Percentiles rank a stretch among this genome's conserved stretches.
These are phyloP conservation scores for Anhinga rufa DNA, from an alignment of 2,113 vertebrate genomes.

Conservation along the genomic window DNA sequence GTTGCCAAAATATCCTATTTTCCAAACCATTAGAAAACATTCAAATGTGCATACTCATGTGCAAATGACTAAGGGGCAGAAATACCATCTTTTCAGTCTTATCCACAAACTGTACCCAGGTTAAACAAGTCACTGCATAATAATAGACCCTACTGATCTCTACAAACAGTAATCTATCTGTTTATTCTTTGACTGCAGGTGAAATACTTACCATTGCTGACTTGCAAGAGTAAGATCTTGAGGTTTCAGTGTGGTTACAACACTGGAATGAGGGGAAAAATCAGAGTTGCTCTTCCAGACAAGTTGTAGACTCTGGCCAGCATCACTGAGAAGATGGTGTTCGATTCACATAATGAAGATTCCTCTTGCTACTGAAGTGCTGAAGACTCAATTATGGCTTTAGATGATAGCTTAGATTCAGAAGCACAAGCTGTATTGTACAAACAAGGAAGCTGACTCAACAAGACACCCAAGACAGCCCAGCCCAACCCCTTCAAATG, in stretches of 20 bases:
- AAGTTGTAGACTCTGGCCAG: background rate
- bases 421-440: background rate
- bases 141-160: background rate
- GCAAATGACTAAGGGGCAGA: background rate
- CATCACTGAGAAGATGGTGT: background rate
- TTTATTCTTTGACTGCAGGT: background rate
- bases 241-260: background rate
- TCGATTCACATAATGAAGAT: background rate
- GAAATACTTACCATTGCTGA: background rate
- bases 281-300: background rate
- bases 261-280: background rate
- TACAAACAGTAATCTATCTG: background rate
- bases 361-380: background rate
- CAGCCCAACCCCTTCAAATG: conserved; percentile 22
- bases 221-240: background rate
- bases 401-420: conserved; percentile 23
- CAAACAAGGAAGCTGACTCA: conserved; percentile 32
- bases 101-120: background rate
- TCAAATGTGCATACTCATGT: accelerated
- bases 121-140: background rate
- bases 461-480: conserved; percentile 19
- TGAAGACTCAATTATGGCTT: conserved; percentile 49
- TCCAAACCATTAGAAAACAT: background rate
- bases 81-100: background rate
- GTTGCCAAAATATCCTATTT: background rate